Evolutionary conservation across 1,140 invertebrate species (phyloP).

Genomic region (Piezodorus guildinii): DNA sequence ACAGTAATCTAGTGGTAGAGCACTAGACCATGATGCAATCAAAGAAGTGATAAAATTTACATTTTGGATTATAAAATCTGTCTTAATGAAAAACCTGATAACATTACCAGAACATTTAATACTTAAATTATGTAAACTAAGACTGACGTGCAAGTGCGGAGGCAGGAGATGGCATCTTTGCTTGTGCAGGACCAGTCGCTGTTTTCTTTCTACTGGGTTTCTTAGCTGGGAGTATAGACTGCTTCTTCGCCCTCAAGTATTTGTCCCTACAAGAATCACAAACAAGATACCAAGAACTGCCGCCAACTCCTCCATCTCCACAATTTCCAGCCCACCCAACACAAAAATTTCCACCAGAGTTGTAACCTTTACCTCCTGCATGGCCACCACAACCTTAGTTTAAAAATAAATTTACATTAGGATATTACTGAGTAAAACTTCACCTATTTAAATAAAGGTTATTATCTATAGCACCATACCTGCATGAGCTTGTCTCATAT

Average conservation of each 20-base stretch:
- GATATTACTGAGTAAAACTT: too few relatives aligned
- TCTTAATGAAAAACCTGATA: too few relatives aligned
- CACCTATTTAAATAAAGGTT: not conserved
- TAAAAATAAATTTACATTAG: not conserved
- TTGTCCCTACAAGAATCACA: slow-evolving; percentile 81
- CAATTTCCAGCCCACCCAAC: slow-evolving; percentile 69
- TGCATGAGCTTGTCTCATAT: slow-evolving; percentile 73
- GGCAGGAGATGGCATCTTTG: slow-evolving; percentile 33
- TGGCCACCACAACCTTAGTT: slow-evolving; percentile 72
- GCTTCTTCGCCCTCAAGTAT: slow-evolving; percentile 50
- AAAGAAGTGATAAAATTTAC: too few relatives aligned
- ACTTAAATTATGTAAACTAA: not conserved
- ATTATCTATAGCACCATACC: slow-evolving; percentile 1
- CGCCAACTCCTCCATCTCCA: slow-evolving; percentile 72
- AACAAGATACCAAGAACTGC: slow-evolving; percentile 80
- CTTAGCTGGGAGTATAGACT: slow-evolving; percentile 30
- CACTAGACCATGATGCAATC: too few relatives aligned
- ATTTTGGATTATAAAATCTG: too few relatives aligned
- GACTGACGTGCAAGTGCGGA: slow-evolving; percentile 31
- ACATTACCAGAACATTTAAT: too few relatives aligned
- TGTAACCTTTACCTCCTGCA: slow-evolving; percentile 79
- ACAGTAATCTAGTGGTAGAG: too few relatives aligned
- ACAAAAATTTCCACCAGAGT: slow-evolving; percentile 71
- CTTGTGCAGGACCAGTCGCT: slow-evolving; percentile 15
- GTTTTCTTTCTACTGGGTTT: slow-evolving; percentile 31